Evolutionary conservation across 2,888 invertebrate genomes (phyloP), one percentile per base, ranked within the genome.

Genomic region (Linnaemya tessellans): DNA sequence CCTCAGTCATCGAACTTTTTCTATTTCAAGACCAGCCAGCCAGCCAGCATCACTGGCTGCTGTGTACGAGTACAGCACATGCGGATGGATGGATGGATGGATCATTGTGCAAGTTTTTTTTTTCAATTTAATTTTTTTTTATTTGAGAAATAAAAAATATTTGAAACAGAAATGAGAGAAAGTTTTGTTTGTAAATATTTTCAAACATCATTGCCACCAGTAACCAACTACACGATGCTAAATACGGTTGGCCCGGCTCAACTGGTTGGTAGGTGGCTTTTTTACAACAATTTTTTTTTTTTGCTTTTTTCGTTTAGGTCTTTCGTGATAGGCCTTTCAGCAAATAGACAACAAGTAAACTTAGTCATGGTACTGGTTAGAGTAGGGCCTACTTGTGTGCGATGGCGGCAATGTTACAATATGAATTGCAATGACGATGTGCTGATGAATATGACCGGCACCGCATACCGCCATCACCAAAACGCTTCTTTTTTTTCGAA

Each of bases 1-100:
- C 82, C 82, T 79, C 79, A 82, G 82, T 85, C 85, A 85, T 82
- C 79, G 85, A 85, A 85, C 85, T 85, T 82, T 79, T 78, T 80
- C 71, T 80, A 71, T 84, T 85, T 81, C 84, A 85, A 79, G 85
- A 67, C 68, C 67, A 30, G 30, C 30, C 30, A n/a, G n/a, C n/a
- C n/a, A n/a, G 30, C 30, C 30, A 54, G 25, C 51, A 74, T 58
- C 56, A 51, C 60, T 38, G 22, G 7, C 8, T 18, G 60, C 11
- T n/a, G n/a, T n/a, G 10, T 2, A 54, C 25, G 25, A 56, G 7
- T 51, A 38, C 22, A 30, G 5, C 3, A 38, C 41, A 60, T 38
- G 65, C 67, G 58, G 65, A 80, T 81, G 30, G 65, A 73, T 81
- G 58, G 65, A 80, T 81, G 35, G 58, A 38, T 70, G 20, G 58